A percentile compares a stretch with the other conserved stretches of the same genome.
Evolutionary conservation across 1,140 invertebrate genomes (phyloP).

Genomic region (Sitodiplosis mosellana): DNA sequence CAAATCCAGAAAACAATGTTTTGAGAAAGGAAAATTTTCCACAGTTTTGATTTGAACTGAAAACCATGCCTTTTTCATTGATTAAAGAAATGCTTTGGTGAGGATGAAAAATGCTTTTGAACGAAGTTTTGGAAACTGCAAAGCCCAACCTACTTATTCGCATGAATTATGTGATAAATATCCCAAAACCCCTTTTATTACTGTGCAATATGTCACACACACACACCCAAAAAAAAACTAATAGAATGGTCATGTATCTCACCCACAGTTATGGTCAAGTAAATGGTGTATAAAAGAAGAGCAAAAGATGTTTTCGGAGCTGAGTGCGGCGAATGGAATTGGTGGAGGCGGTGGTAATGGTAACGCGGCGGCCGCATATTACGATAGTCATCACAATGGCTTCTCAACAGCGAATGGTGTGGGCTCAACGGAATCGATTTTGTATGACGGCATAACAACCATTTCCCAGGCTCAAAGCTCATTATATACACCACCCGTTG

Average conservation of each 20-base stretch:
- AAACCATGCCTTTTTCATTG: too few relatives aligned
- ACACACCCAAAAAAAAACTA: too few relatives aligned
- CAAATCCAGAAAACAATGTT: too few relatives aligned
- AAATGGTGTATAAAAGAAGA: constrained; percentile 82
- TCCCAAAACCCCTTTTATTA: constrained; percentile 4
- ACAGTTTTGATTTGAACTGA: too few relatives aligned
- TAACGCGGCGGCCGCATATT: constrained; percentile 29
- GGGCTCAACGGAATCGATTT: constrained; percentile 11
- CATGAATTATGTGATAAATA: too few relatives aligned
- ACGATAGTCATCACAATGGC: constrained; percentile 35
- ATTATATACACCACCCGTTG: constrained; percentile 58
- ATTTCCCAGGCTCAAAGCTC: constrained; percentile 52
- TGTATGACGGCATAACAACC: constrained; percentile 55
- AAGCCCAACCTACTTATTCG: too few relatives aligned
- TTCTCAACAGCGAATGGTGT: constrained; percentile 33
- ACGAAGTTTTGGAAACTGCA: too few relatives aligned
- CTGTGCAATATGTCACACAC: too few relatives aligned
- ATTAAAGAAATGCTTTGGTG: too few relatives aligned
- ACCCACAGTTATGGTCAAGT: constrained; percentile 58
- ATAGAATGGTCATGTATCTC: too few relatives aligned
- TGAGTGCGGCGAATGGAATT: constrained; percentile 36
- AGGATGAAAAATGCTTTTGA: too few relatives aligned
- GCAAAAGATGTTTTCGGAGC: constrained; percentile 63
- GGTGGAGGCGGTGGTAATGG: constrained; percentile 18
- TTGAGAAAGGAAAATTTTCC: too few relatives aligned